Base-by-base conservation (phyloP, 2,888 invertebrate species). In the Mythimna pallens region DNA sequence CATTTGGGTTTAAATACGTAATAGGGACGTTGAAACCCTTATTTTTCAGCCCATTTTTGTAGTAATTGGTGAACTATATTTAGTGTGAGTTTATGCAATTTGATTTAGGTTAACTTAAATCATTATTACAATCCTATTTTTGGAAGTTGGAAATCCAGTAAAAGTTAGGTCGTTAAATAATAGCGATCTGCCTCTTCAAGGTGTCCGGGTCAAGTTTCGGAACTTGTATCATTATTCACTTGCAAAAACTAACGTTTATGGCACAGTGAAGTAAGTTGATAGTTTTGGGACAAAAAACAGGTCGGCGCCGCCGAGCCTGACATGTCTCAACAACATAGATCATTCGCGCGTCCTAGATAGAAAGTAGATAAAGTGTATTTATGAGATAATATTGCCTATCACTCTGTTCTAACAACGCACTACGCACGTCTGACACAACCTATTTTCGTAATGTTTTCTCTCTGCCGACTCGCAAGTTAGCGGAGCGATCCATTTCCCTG, bases 251-350 rank as follows among this genome's bases (percentile, higher is more conserved):
- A 78, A 54, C 66, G 63, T 70, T 73, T 76, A 71, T 75, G 64
- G 67, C 68, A 67, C 71, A 63, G 57, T 66, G 65, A 64, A 70
- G 72, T 78, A 76, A 82, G 69, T 43, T 73, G 71, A 78, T 82
- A 85, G 84, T 87, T 86, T 83, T 78, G 73, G 84, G 73, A 79
- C 78, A 84, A 84, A 86, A 84, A 85, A 70, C 61, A 80, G 76
- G 83, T 75, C 78, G 92, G 90, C 92, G 92, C 92, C 93, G 75
- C 43, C 61, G 78, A 87, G 87, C 88, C 90, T 90, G 88, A 86
- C 84, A 81, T 81, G 86, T 87, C 85, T 84, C 83, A 82, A 81
- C 82, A 85, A 87, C 89, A 88, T 91, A 92, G 90, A 91, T 89
- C 89, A 89, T 87, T 87, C 87, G 83, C 85, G 86, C 81, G 87